These are phyloP conservation scores for Pandion haliaetus DNA, from an alignment of 2,113 vertebrate genomes.

Conservation along the genomic window DNA sequence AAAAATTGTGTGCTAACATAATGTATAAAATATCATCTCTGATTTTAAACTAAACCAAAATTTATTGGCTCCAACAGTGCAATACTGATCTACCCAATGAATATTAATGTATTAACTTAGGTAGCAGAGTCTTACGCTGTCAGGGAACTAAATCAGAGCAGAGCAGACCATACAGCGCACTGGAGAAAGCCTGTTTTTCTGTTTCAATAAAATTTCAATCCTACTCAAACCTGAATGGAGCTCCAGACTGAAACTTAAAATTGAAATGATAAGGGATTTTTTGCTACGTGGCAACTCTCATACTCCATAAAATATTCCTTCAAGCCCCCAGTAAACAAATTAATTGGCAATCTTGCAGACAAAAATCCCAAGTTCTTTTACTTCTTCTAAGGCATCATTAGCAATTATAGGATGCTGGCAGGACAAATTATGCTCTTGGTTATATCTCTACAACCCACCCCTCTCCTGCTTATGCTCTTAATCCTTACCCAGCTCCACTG, in stretches of 20 bases:
- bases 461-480: neutral
- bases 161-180: neutral
- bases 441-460: neutral
- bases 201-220: neutral
- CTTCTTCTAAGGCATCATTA: slow-evolving; percentile 7
- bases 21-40: slow-evolving; percentile 55
- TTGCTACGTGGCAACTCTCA: neutral
- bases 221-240: neutral
- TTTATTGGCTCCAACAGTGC: slow-evolving; percentile 17
- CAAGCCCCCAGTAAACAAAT: neutral
- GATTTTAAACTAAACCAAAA: slow-evolving; percentile 48
- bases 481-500: neutral
- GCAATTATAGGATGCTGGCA: neutral
- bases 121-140: neutral
- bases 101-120: slow-evolving; percentile 16
- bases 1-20: slow-evolving; percentile 58
- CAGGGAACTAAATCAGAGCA: neutral
- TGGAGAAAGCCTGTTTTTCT: neutral
- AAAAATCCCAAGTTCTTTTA: neutral
- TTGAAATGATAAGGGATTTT: neutral
- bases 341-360: neutral
- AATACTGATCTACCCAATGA: neutral
- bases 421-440: neutral
- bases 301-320: neutral
- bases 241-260: neutral